Base-by-base conservation (phyloP, 1,140 invertebrate species). In the Dryas iulia region DNA sequence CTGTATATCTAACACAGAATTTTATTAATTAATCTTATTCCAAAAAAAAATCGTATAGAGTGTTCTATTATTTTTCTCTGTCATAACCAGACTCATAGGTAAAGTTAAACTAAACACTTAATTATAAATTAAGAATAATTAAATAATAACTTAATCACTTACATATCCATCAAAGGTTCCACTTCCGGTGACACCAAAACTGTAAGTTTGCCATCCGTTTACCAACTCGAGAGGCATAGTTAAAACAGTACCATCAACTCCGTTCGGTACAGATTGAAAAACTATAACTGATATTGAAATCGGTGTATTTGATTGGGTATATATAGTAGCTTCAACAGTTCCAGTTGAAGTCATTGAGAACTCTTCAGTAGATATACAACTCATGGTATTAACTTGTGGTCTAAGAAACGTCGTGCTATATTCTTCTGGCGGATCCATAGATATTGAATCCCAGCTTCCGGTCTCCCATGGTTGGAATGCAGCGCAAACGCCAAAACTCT, bases 111-210 rank as follows among this genome's bases (percentile, higher is more conserved):
- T n/a, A n/a, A n/a, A n/a, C n/a, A n/a, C n/a, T n/a, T n/a, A n/a
- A n/a, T n/a, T n/a, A n/a, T n/a, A n/a, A n/a, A n/a, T n/a, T n/a
- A n/a, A n/a, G n/a, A n/a, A n/a, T n/a, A n/a, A n/a, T n/a, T n/a
- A n/a, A n/a, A n/a, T n/a, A n/a, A n/a, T n/a, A n/a, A n/a, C n/a
- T n/a, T n/a, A n/a, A n/a, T 47, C 66, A 77, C 78, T 77, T 71
- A 80, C 78, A 63, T 77, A 80, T 26, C 76, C 78, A 21, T 72
- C 35, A 35, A 69, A 80, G 26, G 30, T 57, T 7, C 35, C 47
- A 35, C 28, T 18, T 33, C 53, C 62, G 18, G 10, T 2, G 6
- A 65, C 18, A 14, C 23, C 0, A 12, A 65, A 21, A 0, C 12
- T 65, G 3, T 57, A 23, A 24, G 53, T 39, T 52, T 52, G 64